Evolutionary conservation across 35 echinoderm and acorn worm species (phyloP), one percentile per base, ranked within the genome.

Genomic region (Ophioderma brevispina): DNA sequence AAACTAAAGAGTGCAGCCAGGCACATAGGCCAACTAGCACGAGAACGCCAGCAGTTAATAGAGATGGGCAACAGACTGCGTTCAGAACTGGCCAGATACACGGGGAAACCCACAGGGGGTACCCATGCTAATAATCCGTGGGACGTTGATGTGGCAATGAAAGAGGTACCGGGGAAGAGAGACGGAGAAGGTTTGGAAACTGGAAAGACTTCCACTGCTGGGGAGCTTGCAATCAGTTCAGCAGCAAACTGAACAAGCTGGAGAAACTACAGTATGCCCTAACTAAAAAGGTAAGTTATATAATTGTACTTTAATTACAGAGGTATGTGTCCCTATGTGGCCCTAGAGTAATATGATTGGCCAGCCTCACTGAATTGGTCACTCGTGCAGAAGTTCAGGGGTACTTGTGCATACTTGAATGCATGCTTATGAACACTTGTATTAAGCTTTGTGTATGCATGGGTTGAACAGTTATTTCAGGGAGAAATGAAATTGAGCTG

Each of bases 281-380:
- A 28, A 98, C 96, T 38, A 98, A 87, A 41, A 86, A 94, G 96
- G 96, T 94, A 83, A n/a, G n/a, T n/a, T n/a, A n/a, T n/a, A n/a
- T n/a, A n/a, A n/a, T n/a, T n/a, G n/a, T n/a, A n/a, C n/a, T n/a
- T n/a, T n/a, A n/a, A n/a, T n/a, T n/a, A n/a, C n/a, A n/a, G n/a
- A n/a, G n/a, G n/a, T n/a, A n/a, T n/a, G n/a, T n/a, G n/a, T n/a
- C n/a, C n/a, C n/a, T n/a, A n/a, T n/a, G n/a, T n/a, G n/a, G n/a
- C n/a, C n/a, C n/a, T n/a, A n/a, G n/a, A n/a, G n/a, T n/a, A n/a
- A n/a, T n/a, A n/a, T n/a, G n/a, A n/a, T n/a, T n/a, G n/a, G n/a
- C n/a, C n/a, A n/a, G n/a, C n/a, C n/a, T n/a, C n/a, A n/a, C n/a
- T n/a, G n/a, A n/a, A n/a, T n/a, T n/a, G n/a, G n/a, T n/a, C n/a